Evolutionary conservation across 2,797 vertebrate genomes (phyloP), one percentile per base, ranked within the genome.

Genomic region (Tapirus indicus): DNA sequence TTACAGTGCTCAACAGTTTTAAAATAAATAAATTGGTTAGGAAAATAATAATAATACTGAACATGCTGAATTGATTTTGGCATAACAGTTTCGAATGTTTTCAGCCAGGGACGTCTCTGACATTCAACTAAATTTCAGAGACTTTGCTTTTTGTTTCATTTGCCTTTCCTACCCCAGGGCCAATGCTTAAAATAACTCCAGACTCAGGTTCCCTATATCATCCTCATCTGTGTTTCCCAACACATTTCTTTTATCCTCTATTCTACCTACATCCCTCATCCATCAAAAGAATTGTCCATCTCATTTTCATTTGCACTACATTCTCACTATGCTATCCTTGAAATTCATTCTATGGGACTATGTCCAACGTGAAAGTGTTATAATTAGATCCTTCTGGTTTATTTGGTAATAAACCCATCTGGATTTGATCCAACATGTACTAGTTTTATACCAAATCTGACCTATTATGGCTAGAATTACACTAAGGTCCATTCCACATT

Each of bases 321-420:
- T 95, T 96, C 87, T 74, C 77, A 88, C 77, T 66, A 41, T 27
- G 7, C 77, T 95, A 62, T 69, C 85, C 84, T 94, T 97, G 77
- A 89, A 97, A 95, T 92, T 60, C 58, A 92, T 80, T 96, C 72
- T 83, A 35, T 49, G 52, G 52, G 44, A 86, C 95, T 25, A 64
- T 88, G 84, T 90, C 95, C 89, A 5, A 89, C 62, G 68, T 88
- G 62, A 92, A 95, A 88, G 77, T 97, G 60, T 82, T 91, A 66
- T 97, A 97, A 98, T 96, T 86, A 95, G 75, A 95, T 95, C 96
- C 96, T 97, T 95, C 90, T 97, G 96, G 92, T 77, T 95, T 92
- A 94, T 97, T 96, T 94, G 93, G 38, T 97, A 83, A 92, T 92
- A 94, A 85, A 74, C n/a, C 71, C 96, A 97, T 98, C 92, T 97